phyloP scores from a whole-genome alignment of 2,113 vertebrate genomes.

The Athene cunicularia region DNA sequence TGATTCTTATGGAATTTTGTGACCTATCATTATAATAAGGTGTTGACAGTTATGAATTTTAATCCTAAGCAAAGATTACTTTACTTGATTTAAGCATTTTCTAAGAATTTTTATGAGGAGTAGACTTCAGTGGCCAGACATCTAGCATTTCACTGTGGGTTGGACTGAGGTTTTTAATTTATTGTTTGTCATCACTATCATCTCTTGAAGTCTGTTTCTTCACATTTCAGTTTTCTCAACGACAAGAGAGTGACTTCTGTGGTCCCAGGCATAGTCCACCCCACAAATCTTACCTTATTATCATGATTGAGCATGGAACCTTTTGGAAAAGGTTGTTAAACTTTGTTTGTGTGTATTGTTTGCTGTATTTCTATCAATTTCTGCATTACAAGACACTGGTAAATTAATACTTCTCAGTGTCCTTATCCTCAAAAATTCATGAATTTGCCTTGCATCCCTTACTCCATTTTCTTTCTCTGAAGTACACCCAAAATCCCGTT shows the following conservation, averaged over 20 bases:
- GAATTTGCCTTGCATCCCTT: neutral
- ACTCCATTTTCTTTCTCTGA: neutral
- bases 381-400: neutral
- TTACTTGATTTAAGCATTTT: neutral
- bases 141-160: neutral
- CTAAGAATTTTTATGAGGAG: neutral
- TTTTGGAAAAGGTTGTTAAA: neutral
- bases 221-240: neutral
- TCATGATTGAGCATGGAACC: accelerated
- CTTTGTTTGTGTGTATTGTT: neutral
- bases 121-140: neutral
- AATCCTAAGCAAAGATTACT: neutral
- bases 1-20: neutral
- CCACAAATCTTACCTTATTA: neutral
- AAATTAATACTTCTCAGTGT: neutral
- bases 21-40: neutral
- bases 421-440: neutral
- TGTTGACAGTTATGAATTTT: constrained; percentile 2
- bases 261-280: neutral
- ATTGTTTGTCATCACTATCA: neutral
- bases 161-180: neutral
- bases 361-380: neutral
- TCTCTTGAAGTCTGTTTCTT: neutral
- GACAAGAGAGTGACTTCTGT: neutral
- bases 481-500: neutral